Evolutionary conservation across 2,888 invertebrate species (phyloP).

Genomic region (Rhogogaster chlorosoma): DNA sequence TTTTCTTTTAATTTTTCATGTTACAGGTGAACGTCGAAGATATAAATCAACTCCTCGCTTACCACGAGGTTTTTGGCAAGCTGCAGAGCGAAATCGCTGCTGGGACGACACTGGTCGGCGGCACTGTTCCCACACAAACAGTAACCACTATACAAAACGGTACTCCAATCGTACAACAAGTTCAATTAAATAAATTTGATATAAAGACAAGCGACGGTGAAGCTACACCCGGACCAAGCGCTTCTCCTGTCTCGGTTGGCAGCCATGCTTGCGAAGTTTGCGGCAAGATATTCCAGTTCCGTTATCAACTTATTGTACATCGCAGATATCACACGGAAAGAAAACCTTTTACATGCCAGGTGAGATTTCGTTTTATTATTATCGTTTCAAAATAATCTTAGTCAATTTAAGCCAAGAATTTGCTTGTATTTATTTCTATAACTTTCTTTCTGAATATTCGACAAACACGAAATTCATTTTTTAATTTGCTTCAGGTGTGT

Average conservation of each 20-base stretch:
- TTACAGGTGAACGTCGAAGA: slow-evolving; percentile 87
- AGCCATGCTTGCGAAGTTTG: slow-evolving; percentile 91
- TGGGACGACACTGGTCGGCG: slow-evolving; percentile 76
- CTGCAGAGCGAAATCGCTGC: slow-evolving; percentile 81
- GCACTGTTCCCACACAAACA: slow-evolving; percentile 75
- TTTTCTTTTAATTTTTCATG: slow-evolving; percentile 41
- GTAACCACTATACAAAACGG: slow-evolving; percentile 76
- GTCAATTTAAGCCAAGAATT: not conserved
- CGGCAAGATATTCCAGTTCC: slow-evolving; percentile 92
- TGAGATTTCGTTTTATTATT: slow-evolving; percentile 56
- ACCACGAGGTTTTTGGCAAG: slow-evolving; percentile 92
- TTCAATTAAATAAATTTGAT: slow-evolving; percentile 76
- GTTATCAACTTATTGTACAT: slow-evolving; percentile 93
- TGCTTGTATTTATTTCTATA: not conserved
- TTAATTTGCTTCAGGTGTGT: slow-evolving; percentile 83
- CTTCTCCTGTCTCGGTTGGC: slow-evolving; percentile 82
- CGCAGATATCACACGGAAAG: slow-evolving; percentile 92
- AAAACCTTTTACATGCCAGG: slow-evolving; percentile 88
- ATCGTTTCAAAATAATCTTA: not conserved
- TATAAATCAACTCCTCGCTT: slow-evolving; percentile 90
- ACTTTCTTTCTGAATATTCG: not conserved
- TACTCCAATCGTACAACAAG: slow-evolving; percentile 74
- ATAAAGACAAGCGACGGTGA: slow-evolving; percentile 74
- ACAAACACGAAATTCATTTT: not conserved
- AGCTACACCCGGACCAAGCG: slow-evolving; percentile 77